Base-by-base conservation (phyloP, 2,888 invertebrate species). In the Aporophyla nigra region DNA sequence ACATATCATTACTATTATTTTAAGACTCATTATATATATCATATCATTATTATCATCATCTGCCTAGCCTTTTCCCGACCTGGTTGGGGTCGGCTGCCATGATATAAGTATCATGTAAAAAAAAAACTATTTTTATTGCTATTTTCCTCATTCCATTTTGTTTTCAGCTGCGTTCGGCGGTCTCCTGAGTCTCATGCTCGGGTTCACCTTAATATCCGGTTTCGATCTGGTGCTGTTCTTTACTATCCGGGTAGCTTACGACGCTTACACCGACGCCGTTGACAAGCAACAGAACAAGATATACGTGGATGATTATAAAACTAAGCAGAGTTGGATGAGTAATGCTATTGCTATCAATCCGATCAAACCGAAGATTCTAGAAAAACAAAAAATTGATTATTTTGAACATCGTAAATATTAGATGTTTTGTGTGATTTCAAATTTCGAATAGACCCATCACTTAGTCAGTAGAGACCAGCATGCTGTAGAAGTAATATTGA, bases 81-180 rank as follows among this genome's bases (percentile, higher is more conserved):
- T 33, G 33, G 33, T 33, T 33, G 33, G 33, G 33, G 33, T 33
- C 33, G 33, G 33, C 33, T 33, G 33, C 33, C 33, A 33, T 33
- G 33, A 33, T 33, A 33, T 33, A 33, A 2, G 33, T 33, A 33
- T 33, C 33, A 33, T 33, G 33, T 33, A 33, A 33, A 33, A 33
- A 33, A 33, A 33, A 33, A n/a, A 54, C 24, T 63, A 16, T 51
- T 58, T 14, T 43, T 58, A 51, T 49, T 73, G 5, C 3, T 10
- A 62, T 33, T 53, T n/a, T 0, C 12, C 27, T 46, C 46, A 71
- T 61, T 59, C 12, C 24, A 46, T 82, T 79, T 82, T 74, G 62
- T 88, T 97, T 97, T 86, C 94, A 98, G 98, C 98, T 86, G 97
- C 98, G 2, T 98, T 98, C 87, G 98, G 98, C 0, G 98, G 98